Base-by-base conservation (phyloP, 2,797 vertebrate species). In the Leptodactylus fallax region DNA sequence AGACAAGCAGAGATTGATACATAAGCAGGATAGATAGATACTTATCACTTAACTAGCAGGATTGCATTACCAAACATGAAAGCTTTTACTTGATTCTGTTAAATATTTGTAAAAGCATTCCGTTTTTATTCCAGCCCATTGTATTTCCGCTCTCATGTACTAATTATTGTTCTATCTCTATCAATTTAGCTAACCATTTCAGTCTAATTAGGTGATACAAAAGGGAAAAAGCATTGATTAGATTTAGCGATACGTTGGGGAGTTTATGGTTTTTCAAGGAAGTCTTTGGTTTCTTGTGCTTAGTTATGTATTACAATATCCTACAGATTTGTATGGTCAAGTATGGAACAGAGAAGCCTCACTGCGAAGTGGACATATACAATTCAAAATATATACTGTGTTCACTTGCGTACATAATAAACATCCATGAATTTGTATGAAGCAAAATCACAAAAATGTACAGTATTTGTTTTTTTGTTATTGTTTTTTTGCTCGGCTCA, bases 131-230 rank as follows among this genome's bases (percentile, higher is more conserved):
- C 17, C 27, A 9, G 7, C 25, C 16, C 53, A 76, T 60, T 84
- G 69, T 47, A 49, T 84, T 84, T 74, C 69, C 49, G 27, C 36
- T 84, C 53, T n/a, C 51, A 74, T 84, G 82, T 74, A 84, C 67
- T 84, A 84, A 76, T 84, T 84, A 61, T 85, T 85, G 60, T 85
- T 85, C 74, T 78, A 77, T 85, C 71, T 63, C 83, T 85, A 78
- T 85, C 58, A 78, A 78, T 85, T 85, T 63, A 78, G 83, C 72
- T 85, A 85, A 65, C 6, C 45, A 85, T 78, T 65, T 17, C 72
- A 65, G 72, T 11, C 60, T 85, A 77, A 85, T 85, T 65, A 78
- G 83, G 47, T 78, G 60, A 65, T 78, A 51, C 83, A 78, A 85
- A 65, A 85, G 83, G 83, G 83, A 78, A 78, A 53, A 65, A 14